phyloP scores from a whole-genome alignment of 2,797 vertebrate genomes.

The Erithacus rubecula region DNA sequence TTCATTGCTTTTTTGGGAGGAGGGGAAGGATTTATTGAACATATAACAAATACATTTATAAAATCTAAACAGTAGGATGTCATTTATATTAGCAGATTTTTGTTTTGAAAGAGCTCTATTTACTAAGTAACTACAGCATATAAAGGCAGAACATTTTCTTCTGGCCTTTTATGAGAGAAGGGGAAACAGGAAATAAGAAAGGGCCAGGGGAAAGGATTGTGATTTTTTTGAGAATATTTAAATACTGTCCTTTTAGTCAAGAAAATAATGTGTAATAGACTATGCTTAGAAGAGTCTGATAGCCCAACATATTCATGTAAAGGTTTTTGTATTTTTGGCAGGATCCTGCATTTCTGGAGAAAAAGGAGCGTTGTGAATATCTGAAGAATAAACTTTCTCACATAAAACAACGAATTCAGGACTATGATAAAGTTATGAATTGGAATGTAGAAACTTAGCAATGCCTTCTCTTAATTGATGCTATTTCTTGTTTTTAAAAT shows the following conservation, averaged over 20 bases:
- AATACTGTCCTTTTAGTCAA: background rate
- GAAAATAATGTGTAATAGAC: background rate
- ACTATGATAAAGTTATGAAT: slow-evolving; percentile 95
- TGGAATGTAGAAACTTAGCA: slow-evolving; percentile 83
- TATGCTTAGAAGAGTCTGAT: background rate
- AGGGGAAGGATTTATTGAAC: background rate
- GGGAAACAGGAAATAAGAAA: background rate
- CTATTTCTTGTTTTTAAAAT: slow-evolving; percentile 13
- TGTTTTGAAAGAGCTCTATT: background rate
- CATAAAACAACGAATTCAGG: slow-evolving; percentile 96
- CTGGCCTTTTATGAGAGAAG: background rate
- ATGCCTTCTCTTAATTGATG: background rate
- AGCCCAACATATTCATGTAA: background rate
- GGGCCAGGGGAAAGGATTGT: background rate
- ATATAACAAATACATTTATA: background rate
- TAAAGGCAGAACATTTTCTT: background rate
- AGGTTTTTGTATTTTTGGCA: slow-evolving; percentile 57
- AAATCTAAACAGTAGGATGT: background rate
- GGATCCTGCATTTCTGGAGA: slow-evolving; percentile 94
- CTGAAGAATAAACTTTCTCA: slow-evolving; percentile 96
- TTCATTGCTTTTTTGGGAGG: background rate
- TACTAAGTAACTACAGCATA: background rate
- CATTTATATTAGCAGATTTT: background rate
- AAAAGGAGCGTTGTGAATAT: slow-evolving; percentile 96
- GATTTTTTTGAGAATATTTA: background rate